Evolutionary conservation across 30 jellyfish, hydroid and myxozoan genomes (phyloP).

Genomic region (Nemopilema nomurai): DNA sequence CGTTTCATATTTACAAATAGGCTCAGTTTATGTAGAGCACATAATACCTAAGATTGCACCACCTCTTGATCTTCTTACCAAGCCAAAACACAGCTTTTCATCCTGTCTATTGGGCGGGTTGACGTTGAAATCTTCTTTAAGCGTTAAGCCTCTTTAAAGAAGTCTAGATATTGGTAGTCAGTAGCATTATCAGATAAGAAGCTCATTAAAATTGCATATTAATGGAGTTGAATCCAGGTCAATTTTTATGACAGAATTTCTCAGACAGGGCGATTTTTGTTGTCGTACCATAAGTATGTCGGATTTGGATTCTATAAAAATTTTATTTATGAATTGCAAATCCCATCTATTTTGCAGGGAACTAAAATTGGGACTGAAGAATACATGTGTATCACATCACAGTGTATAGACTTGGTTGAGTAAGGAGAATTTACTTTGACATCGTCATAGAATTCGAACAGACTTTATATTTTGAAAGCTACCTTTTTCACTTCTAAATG

Average conservation of each 20-base stretch:
- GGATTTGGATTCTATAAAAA: no score
- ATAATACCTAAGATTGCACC: not conserved
- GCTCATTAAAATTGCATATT: no score
- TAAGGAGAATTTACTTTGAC: slow-evolving; percentile 13
- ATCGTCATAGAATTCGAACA: no score
- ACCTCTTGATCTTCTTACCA: not conserved
- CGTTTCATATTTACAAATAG: not conserved
- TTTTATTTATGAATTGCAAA: no score
- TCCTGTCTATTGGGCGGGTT: not conserved
- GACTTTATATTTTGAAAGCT: no score
- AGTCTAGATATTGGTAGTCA: not conserved
- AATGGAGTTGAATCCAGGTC: no score
- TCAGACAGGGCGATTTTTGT: not conserved
- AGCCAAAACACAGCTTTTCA: not conserved
- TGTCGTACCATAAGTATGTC: no score
- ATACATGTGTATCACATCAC: slow-evolving; percentile 68
- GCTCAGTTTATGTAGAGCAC: not conserved
- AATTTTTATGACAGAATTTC: no score
- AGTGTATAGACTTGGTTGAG: slow-evolving; percentile 79
- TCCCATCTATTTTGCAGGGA: slow-evolving; percentile 10
- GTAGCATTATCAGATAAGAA: not conserved
- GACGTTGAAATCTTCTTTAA: not conserved
- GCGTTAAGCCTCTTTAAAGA: not conserved
- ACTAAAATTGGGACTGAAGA: slow-evolving; percentile 77
- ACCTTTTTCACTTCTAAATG: no score